Conservation (phyloP, 1,140 invertebrate genomes). For the Ylistrum balloti region DNA sequence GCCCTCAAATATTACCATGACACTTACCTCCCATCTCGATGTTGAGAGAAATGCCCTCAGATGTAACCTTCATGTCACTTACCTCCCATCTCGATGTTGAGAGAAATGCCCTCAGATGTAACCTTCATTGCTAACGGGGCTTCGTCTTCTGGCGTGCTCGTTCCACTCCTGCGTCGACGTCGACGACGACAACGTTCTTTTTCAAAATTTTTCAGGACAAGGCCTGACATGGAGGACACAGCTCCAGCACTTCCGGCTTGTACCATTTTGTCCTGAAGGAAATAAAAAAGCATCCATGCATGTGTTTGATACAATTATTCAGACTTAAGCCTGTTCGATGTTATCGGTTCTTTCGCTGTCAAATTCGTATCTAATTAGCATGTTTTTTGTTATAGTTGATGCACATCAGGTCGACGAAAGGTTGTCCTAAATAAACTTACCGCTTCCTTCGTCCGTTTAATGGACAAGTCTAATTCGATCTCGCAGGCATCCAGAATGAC, state of each 20-base stretch:
- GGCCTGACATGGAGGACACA: slow-evolving; percentile 52
- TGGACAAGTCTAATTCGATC: slow-evolving; percentile 42
- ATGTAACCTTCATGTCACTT: too few species aligned
- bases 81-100: neutral
- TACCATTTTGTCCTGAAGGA: slow-evolving; percentile 56
- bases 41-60: too few species aligned
- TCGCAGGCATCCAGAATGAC: slow-evolving; percentile 55
- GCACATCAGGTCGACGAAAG: too few species aligned
- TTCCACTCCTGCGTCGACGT: slow-evolving; percentile 42
- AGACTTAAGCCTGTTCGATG: too few species aligned
- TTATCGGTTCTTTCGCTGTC: too few species aligned
- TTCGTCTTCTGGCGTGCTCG: neutral
- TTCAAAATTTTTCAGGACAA: slow-evolving; percentile 59
- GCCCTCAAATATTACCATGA: too few species aligned
- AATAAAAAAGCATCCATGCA: too few species aligned
- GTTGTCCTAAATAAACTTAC: slow-evolving; percentile 57
- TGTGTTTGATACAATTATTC: too few species aligned
- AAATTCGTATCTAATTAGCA: too few species aligned
- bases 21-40: too few species aligned
- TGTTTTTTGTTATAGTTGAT: too few species aligned
- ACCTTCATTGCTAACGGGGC: slow-evolving; percentile 28
- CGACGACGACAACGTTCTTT: slow-evolving; percentile 46
- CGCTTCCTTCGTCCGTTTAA: slow-evolving; percentile 45
- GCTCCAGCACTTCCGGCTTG: slow-evolving; percentile 48
- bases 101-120: neutral